phyloP scores from a whole-genome alignment of 2,888 invertebrate species.

The Leptinotarsa haldemani region DNA sequence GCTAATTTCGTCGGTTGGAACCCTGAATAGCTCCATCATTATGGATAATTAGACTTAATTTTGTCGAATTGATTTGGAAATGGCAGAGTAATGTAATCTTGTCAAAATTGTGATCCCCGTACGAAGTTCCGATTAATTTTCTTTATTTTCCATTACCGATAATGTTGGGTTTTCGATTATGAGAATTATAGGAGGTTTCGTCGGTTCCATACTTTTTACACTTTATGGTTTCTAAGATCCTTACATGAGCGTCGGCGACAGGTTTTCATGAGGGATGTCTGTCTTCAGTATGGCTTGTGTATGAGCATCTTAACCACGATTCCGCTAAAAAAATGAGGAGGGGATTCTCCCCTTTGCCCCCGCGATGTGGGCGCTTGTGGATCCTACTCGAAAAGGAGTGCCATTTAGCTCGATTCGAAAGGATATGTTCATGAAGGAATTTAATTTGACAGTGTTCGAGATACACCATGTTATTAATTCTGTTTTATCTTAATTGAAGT shows the following conservation, averaged over 20 bases:
- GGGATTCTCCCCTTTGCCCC: not conserved
- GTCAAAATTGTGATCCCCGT: slow-evolving; percentile 52
- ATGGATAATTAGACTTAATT: slow-evolving; percentile 62
- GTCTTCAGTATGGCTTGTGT: not conserved
- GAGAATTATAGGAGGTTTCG: slow-evolving; percentile 6
- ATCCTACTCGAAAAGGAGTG: slow-evolving; percentile 24
- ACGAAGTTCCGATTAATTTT: slow-evolving; percentile 56
- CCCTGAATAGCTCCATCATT: slow-evolving; percentile 59
- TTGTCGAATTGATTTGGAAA: slow-evolving; percentile 61
- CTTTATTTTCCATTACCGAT: slow-evolving; percentile 48
- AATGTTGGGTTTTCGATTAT: slow-evolving; percentile 35
- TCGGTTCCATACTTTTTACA: slow-evolving; percentile 20
- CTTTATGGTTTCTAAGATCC: slow-evolving; percentile 10
- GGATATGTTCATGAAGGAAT: slow-evolving; percentile 43
- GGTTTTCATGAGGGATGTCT: not conserved
- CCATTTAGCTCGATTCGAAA: slow-evolving; percentile 32
- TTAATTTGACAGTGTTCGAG: slow-evolving; percentile 44
- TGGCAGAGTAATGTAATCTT: slow-evolving; percentile 56
- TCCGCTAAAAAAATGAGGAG: not conserved
- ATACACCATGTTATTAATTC: slow-evolving; percentile 51
- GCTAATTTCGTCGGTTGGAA: slow-evolving; percentile 47
- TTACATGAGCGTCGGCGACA: not conserved
- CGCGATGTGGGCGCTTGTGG: slow-evolving; percentile 5
- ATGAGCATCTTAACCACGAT: not conserved
- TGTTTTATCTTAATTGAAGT: slow-evolving; percentile 54